Base-by-base conservation (phyloP, 30 jellyfish, hydroid and myxozoan species). In the Hydractinia symbiolongicarpus region DNA sequence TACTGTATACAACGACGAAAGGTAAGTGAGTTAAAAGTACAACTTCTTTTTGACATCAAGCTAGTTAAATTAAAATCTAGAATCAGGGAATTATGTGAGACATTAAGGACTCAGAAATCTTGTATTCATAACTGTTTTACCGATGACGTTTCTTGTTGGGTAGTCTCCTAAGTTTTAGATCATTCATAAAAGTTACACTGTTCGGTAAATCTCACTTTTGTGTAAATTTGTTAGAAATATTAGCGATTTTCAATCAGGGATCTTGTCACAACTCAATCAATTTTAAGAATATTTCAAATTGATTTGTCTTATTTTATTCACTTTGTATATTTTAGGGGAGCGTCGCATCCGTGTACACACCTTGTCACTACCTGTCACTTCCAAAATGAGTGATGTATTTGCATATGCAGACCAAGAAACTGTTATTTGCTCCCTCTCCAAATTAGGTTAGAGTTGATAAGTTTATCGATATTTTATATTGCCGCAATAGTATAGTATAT, bases 321-420 rank as follows among this genome's bases (percentile, higher is more conserved):
- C 44, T 10, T 53, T 58, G 51, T 82, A 30, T 56, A 1, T 66
- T 75, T 51, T 72, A 93, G 98, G 98, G 16, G 98, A 93, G 61
- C 87, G 98, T 13, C 89, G 98, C 58, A 93, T 93, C 16, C 76
- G 98, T 44, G 98, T 93, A 11, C 98, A 93, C 81, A 93, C 98
- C 49, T 57, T 93, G 71, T 95, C 96, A 5, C 21, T 93, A 17
- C 98, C 98, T 51, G 96, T 93, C 8, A 93, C 98, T 11, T 82
- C 90, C 14, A 93, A 93, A 67, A 82, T 87, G 44, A 82, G 98
- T 70, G 98, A 93, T 60, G 88, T 93, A 64, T 93, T 21, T 73
- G 95, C 98, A 4, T 86, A 78, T 77, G 98, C 96, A 13, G 95
- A 93, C 70, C 95, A 87, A 53, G 94, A 87, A 62, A 92, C 96